Base-by-base conservation (phyloP, 2,113 vertebrate species). In the Otis tarda region DNA sequence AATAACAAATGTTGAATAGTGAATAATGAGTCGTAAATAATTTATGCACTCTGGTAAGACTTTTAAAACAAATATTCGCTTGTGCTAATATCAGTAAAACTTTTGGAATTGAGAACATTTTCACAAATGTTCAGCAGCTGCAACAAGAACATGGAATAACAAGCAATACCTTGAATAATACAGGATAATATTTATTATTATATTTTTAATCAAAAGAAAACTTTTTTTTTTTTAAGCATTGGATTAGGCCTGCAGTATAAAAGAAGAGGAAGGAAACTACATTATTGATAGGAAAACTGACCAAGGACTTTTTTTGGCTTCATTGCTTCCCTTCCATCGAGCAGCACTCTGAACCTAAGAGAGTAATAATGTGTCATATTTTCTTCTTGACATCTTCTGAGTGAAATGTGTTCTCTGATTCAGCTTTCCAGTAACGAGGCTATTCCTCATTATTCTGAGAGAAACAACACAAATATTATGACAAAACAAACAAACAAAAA, bases 21-120 rank as follows among this genome's bases (percentile, higher is more conserved):
- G 80, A 96, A 92, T 93, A 93, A 92, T 76, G 80, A 94, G 82
- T 68, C 89, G 20, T 69, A 91, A 95, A 95, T 81, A 68, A 95
- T 89, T 87, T 78, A 94, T 76, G 17, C 27, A 83, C 3, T 79
- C 18, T 53, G 30, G 37, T 75, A 91, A 90, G 69, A 74, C 70
- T 96, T 93, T 93, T 89, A 84, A 93, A 89, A 63, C 43, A 92
- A 95, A 94, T 93, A 86, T 85, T 85, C 57, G 24, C 33, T 95
- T 0, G 0, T 77, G 56, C 5, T 84, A 87, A 52, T 81, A n/a
- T 49, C 17, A 84, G 39, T 63, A 49, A 83, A 93, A 92, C 41
- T 75, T 87, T 39, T 74, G 31, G 56, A 67, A 75, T 49, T 64
- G 9, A 82, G 33, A 86, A 68, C 14, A 52, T 52, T 93, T 88